Evolutionary conservation across 2,797 vertebrate genomes (phyloP), one percentile per base, ranked within the genome.

Genomic region (Mormyrops attenuatus): DNA sequence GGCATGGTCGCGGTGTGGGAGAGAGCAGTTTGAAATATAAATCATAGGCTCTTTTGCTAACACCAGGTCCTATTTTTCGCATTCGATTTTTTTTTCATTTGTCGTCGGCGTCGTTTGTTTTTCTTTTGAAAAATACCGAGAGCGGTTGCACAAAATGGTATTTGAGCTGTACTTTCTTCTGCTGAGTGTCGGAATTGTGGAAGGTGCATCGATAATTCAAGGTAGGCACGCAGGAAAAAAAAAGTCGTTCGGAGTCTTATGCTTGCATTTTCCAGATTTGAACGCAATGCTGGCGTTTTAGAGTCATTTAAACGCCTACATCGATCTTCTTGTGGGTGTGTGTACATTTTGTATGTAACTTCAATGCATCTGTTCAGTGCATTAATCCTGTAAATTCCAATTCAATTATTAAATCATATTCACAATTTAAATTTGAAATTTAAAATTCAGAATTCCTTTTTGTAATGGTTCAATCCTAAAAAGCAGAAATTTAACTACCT

Each of bases 1-100:
- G 93, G 93, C 92, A 93, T 92, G 93, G 91, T 92, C 89, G 30
- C 22, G 50, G 53, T 34, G 85, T 91, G 84, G 60, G 82, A 73
- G n/a, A 52, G 92, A 94, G 94, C 95, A 95, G 94, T 94, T 94
- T 95, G 94, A 82, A 89, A 15, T 63, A 17, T 30, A 92, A 93
- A 93, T 93, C 94, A 93, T 89, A 96, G 94, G 94, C 94, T 94
- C 95, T 91, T 91, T 73, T 17, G 11, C 57, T 87, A 26, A 26
- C 49, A 34, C 26, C 73, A 22, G 38, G 38, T 73, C 15, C 26
- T 11, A 8, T 80, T 63, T 88, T 66, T 87, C 6, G 3, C 15
- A 5, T 17, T 69, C 34, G 55, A 63, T 80, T 63, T 3, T 60
- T 47, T 63, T 77, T 9, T 0, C 8, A 30, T 20, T 80, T 11